Evolutionary conservation across 2,113 vertebrate genomes (phyloP).

Genomic region (Takifugu bimaculatus): DNA sequence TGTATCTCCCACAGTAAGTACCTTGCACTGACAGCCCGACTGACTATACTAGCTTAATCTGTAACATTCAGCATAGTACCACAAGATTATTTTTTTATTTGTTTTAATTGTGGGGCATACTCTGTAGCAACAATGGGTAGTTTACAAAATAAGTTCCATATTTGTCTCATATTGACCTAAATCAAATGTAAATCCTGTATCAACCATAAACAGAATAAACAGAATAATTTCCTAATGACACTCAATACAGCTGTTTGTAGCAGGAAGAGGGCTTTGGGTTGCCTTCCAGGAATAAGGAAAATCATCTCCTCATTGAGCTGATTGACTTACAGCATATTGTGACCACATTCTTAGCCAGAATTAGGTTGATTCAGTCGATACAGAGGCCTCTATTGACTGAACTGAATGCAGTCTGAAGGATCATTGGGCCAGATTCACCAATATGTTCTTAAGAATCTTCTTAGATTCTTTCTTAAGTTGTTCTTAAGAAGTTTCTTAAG

Average conservation of each 20-base stretch:
- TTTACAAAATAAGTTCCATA: too few species aligned
- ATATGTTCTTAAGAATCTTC: too few species aligned
- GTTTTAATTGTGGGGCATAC: background rate
- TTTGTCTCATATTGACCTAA: too few species aligned
- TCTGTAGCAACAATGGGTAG: background rate
- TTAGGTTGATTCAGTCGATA: background rate
- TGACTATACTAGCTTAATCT: background rate
- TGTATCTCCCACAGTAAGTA: slow-evolving; percentile 77
- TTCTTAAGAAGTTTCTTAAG: too few species aligned
- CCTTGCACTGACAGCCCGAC: background rate
- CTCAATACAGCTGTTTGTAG: background rate
- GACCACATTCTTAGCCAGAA: slow-evolving; percentile 21
- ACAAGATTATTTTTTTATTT: background rate
- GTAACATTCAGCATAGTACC: too few species aligned
- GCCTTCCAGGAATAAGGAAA: slow-evolving; percentile 27
- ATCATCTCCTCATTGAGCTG: slow-evolving; percentile 19
- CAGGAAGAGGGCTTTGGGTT: background rate
- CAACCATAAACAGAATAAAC: too few species aligned
- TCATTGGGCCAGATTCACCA: too few species aligned
- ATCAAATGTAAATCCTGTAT: too few species aligned
- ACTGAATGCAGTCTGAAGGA: slow-evolving; percentile 5
- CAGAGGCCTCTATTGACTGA: slow-evolving; percentile 4
- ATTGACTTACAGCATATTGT: slow-evolving; percentile 15
- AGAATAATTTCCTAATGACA: background rate
- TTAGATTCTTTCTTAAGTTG: too few species aligned